Evolutionary conservation across 2,113 vertebrate species (phyloP), one percentile per base, ranked within the genome.

Genomic region (Vulpes ferrilata): DNA sequence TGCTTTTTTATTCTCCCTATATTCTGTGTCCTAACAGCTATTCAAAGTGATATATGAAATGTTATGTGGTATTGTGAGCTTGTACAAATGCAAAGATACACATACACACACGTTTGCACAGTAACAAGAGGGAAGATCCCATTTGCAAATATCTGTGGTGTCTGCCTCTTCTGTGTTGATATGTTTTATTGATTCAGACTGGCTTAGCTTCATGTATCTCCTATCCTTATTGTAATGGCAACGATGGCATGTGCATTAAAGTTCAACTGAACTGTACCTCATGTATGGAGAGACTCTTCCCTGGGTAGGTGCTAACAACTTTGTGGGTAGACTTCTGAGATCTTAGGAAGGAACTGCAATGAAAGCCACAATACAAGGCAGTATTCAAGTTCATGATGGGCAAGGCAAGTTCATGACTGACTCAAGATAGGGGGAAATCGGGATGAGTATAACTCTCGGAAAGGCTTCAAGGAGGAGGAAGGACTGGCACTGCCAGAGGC

Each of bases 11-110:
- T 55, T 69, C 35, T 93, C 71, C 59, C 35, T 59, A 11, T 67
- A 3, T 69, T 92, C 51, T 93, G 30, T 88, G 71, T 43, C 51
- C 79, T 78, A 55, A 79, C 27, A 96, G 30, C 27, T 71, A 53
- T 88, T 93, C 78, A 92, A 32, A 57, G 43, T 86, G 65, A 51
- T 78, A 59, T 92, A 84, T 35, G n/a, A 93, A 96, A 91, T 53
- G 11, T 79, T 86, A 97, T 35, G 20, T 79, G 5, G 19, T 53
- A 10, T 4, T 69, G 35, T 86, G 89, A 94, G 27, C 93, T 92
- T 84, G 43, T 78, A 80, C 55, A 96, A 74, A 92, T 92, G 86
- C 30, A 86, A 74, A 92, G 13, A 78, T 9, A 51, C 43, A 51
- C 43, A 25, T 35, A 74, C 35, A 76, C n/a, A 71, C 69, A 65